Evolutionary conservation across 1,140 invertebrate genomes (phyloP), one percentile per base, ranked within the genome.

Genomic region (Chlorops oryzae): DNA sequence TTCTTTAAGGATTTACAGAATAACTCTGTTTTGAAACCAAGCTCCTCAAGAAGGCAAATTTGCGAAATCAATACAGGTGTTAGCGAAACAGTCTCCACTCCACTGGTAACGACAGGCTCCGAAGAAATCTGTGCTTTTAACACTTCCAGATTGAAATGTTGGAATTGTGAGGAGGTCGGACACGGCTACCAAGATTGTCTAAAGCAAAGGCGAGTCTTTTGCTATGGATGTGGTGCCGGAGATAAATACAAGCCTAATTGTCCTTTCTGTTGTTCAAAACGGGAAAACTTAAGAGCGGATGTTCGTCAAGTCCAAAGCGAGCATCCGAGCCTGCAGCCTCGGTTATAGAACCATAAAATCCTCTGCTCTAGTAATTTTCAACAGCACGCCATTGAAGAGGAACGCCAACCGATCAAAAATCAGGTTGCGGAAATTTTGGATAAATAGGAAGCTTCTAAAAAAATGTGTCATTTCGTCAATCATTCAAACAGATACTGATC

Each of bases 171-270:
- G 12, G 28, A 15, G 7, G 5, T 13, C 9, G 40, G 48, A 2
- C 39, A n/a, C n/a, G n/a, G n/a, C n/a, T n/a, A n/a, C n/a, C n/a
- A n/a, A n/a, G n/a, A n/a, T n/a, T n/a, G n/a, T n/a, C n/a, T n/a
- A n/a, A n/a, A n/a, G n/a, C n/a, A n/a, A n/a, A n/a, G 40, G 13
- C 34, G 35, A 15, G 23, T 53, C 6, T 53, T 53, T 49, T 53
- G 45, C n/a, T 43, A 53, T 17, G 47, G 51, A 10, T 53, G 46
- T 12, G 48, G 48, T 7, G 21, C 38, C 17, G 17, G 17, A 7
- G 27, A 50, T 43, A 40, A 20, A 4, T 50, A 50, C 35, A 50
- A 41, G 24, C 48, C 48, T 7, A 22, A 20, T 23, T 43, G 48
- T 21, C 1, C 44, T 2, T 35, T 35, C 34, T 46, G 32, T 32